A percentile compares a stretch with the other conserved stretches of the same genome.
phyloP scores from a whole-genome alignment of 2,888 invertebrate species.

The Anoncus sp. region DNA sequence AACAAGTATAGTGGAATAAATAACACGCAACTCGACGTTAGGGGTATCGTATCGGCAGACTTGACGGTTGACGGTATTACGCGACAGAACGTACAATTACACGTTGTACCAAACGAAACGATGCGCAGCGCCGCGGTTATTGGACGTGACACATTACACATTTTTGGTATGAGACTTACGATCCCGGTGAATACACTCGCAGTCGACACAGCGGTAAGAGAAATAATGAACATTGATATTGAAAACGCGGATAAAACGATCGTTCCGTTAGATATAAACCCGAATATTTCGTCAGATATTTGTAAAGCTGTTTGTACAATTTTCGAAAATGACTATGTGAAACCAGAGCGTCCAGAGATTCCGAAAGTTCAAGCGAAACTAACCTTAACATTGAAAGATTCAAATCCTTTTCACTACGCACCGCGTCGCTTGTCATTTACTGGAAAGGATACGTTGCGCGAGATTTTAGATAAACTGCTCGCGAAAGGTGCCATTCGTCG shows the following conservation, averaged over 20 bases:
- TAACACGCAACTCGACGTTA: constrained; percentile 20
- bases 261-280: constrained; percentile 2
- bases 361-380: constrained; percentile 17
- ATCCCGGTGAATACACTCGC: neutral
- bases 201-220: neutral
- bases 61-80: constrained; percentile 21
- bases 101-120: constrained; percentile 5
- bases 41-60: constrained; percentile 1
- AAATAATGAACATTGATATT: constrained; percentile 34
- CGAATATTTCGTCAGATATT: neutral
- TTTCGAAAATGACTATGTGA: constrained; percentile 11
- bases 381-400: neutral
- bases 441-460: neutral
- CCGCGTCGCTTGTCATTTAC: constrained; percentile 10
- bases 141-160: constrained; percentile 15
- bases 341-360: neutral
- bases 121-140: constrained; percentile 28
- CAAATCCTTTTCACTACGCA: constrained; percentile 12
- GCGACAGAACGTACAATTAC: neutral
- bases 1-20: constrained; percentile 32
- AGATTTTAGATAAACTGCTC: constrained; percentile 17
- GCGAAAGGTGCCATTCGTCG: constrained; percentile 17
- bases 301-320: constrained; percentile 1
- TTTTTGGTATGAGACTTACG: constrained; percentile 7
- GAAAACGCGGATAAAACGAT: neutral